These are phyloP conservation scores for Tachycineta bicolor DNA, from an alignment of 2,113 vertebrate species.

Conservation along the genomic window DNA sequence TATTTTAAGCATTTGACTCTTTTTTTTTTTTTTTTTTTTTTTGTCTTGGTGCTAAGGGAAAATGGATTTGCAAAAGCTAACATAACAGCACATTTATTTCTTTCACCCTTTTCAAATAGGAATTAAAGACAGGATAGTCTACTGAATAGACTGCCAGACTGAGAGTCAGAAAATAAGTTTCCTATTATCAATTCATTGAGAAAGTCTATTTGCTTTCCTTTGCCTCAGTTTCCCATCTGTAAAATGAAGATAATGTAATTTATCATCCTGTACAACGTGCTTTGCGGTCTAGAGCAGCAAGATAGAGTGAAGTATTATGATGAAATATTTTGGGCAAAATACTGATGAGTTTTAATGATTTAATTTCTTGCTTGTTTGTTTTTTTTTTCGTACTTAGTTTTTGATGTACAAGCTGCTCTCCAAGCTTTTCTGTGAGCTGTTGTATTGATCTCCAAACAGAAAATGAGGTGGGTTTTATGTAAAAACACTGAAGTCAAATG, in stretches of 20 bases:
- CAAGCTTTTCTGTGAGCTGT: not conserved
- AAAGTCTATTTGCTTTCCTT: slow-evolving; percentile 45
- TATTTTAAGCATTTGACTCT: slow-evolving; percentile 40
- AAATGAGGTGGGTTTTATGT: not conserved
- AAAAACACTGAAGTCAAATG: not conserved
- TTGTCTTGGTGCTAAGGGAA: slow-evolving; percentile 17
- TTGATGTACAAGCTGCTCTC: not conserved
- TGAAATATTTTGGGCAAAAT: slow-evolving; percentile 50
- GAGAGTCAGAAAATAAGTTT: slow-evolving; percentile 47
- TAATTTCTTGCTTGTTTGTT: slow-evolving; percentile 47
- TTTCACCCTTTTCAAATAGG: slow-evolving; percentile 47
- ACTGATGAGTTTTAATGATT: slow-evolving; percentile 47
- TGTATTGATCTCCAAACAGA: slow-evolving; percentile 1
- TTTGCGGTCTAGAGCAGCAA: not conserved
- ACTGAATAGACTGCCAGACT: slow-evolving; percentile 35
- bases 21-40: not conserved
- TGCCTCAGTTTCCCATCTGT: slow-evolving; percentile 65
- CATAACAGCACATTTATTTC: slow-evolving; percentile 46
- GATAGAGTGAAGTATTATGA: not conserved
- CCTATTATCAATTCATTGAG: slow-evolving; percentile 34
- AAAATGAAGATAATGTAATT: slow-evolving; percentile 57
- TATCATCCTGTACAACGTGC: not conserved
- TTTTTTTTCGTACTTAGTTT: slow-evolving; percentile 8
- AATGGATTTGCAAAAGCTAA: slow-evolving; percentile 58
- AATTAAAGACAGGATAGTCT: slow-evolving; percentile 56